Base-by-base conservation (phyloP, 1,140 invertebrate genomes). In the Diabrotica undecimpunctata region DNA sequence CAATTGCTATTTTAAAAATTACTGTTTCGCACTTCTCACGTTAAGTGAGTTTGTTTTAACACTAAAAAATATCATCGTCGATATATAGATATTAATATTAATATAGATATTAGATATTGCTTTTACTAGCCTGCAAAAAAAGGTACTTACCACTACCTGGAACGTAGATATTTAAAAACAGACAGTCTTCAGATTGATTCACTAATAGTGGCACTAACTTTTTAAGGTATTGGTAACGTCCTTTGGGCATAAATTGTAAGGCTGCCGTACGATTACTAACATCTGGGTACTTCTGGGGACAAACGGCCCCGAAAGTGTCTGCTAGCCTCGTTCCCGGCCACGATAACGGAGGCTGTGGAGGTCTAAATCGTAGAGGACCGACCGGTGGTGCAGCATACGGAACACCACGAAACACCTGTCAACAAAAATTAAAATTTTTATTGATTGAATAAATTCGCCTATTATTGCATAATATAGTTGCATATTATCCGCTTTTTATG, bases 101-200 rank as follows among this genome's bases (percentile, higher is more conserved):
- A n/a, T n/a, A n/a, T n/a, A n/a, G n/a, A n/a, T 25, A 25, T 25
- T 25, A 25, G 1, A 4, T 1, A 4, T 2, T 25, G 25, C 25
- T 25, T 25, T 25, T 25, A 25, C 25, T 46, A 46, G 53, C 10
- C 5, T 6, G 4, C 12, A 3, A 8, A 54, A 7, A 54, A 51
- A 41, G 38, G 13, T 54, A 81, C 87, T 86, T 74, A 91, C 89
- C 89, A 81, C 87, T 89, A 80, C 87, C 88, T 64, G 93, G 93
- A 63, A 93, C 90, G 76, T 92, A 95, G 61, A 96, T 87, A 77
- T 96, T 96, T 68, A 96, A 84, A 77, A 90, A 91, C 52, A 96
- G 85, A 78, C 94, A 96, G 80, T 96, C 93, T 80, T 96, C 94
- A 79, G 86, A 91, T 79, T 94, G 91, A 74, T 93, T 90, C 67